These are phyloP conservation scores for Myiotriccus ornatus DNA, from an alignment of 2,797 vertebrate species.

Conservation along the genomic window DNA sequence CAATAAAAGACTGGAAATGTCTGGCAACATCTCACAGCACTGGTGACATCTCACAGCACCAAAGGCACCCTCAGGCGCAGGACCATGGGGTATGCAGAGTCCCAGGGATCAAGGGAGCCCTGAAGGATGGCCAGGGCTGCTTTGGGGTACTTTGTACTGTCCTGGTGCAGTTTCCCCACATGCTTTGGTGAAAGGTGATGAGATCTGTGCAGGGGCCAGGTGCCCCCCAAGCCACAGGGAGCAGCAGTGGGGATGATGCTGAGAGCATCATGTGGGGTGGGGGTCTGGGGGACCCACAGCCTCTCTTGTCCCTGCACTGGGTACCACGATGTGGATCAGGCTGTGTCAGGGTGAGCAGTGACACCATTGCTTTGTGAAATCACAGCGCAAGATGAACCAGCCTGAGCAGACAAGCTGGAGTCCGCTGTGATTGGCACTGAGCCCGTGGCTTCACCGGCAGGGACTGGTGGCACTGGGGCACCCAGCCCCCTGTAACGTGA, in stretches of 20 bases:
- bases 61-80: fast-evolving
- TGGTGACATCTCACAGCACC: not conserved
- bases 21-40: not conserved
- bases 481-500: not conserved
- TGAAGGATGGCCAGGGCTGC: not conserved
- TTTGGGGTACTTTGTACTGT: not conserved
- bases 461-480: fast-evolving
- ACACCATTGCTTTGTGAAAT: not conserved
- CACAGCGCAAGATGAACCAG: fast-evolving
- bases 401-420: fast-evolving
- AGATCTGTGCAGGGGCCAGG: not conserved
- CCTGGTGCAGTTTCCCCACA: not conserved
- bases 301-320: not conserved
- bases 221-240: not conserved
- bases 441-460: fast-evolving
- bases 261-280: fast-evolving
- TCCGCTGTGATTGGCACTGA: fast-evolving
- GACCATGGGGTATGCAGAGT: fast-evolving
- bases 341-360: fast-evolving
- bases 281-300: not conserved
- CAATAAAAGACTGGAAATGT: not conserved
- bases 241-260: not conserved
- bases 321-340: not conserved
- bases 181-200: not conserved
- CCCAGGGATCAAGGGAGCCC: fast-evolving